Base-by-base conservation (phyloP, 1,140 invertebrate genomes). In the Drosophila nasuta region DNA sequence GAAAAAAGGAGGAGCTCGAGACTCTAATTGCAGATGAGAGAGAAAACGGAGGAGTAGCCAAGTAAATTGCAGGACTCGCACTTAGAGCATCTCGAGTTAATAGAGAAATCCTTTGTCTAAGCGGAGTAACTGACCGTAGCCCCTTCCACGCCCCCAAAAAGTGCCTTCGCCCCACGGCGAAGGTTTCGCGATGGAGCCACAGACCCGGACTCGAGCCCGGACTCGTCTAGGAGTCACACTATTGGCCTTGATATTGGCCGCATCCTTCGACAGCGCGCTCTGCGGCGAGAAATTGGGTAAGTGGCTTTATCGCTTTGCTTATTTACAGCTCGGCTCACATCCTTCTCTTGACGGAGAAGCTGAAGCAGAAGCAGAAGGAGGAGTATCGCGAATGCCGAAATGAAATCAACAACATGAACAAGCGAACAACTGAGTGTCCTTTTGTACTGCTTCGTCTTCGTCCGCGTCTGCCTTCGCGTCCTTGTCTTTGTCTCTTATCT, bases 281-380 rank as follows among this genome's bases (percentile, higher is more conserved):
- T 91, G 87, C 60, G 87, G 87, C 77, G 87, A 91, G 74, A 91
- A 91, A 83, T 81, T 91, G 70, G 87, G 87, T 91, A 83, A 91
- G 87, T 82, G 49, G 51, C 67, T 77, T 54, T 75, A 68, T 75
- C 48, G 56, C 56, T 77, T 66, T 76, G 43, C 58, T 77, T 79
- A 79, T 77, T 80, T 73, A 81, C 49, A 70, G 63, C 66, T 77
- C 60, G 58, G 54, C 65, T 74, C 67, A 71, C 59, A 69, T 74
- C 69, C 35, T 38, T 38, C 35, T 25, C 20, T 4, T 25, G 3
- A 25, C 20, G 20, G 20, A 25, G 20, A 25, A 25, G 20, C 20
- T 0, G 20, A 25, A 69, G n/a, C 77, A 63, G 8, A 7, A 1
- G 5, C 30, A 33, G 7, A 48, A 11, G 56, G 35, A 20, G 41